Conservation (phyloP, 2,113 vertebrate genomes). For the Marmota monax region DNA sequence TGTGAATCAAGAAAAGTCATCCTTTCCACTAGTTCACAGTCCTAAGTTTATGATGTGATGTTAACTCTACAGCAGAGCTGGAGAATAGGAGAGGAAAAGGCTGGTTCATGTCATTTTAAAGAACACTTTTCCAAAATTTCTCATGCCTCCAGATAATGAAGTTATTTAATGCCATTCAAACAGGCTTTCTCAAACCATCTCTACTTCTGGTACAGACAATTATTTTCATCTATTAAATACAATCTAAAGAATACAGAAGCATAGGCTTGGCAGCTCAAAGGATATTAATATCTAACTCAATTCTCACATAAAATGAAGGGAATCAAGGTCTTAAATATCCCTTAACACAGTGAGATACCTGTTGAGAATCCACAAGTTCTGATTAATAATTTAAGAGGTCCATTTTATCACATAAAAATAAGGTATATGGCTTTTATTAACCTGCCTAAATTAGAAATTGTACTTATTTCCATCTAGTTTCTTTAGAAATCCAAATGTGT, state of each 20-base stretch:
- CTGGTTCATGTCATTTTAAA: background rate
- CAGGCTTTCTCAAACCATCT: background rate
- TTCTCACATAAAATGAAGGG: background rate
- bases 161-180: background rate
- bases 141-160: background rate
- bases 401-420: background rate
- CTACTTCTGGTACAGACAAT: background rate
- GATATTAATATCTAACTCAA: background rate
- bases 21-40: background rate
- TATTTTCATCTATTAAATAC: slow-evolving; percentile 29
- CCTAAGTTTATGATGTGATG: background rate
- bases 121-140: background rate
- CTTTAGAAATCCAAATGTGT: background rate
- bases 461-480: background rate
- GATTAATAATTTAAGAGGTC: background rate
- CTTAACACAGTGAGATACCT: background rate
- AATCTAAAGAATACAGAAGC: background rate
- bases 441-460: background rate
- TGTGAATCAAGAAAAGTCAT: background rate
- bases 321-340: background rate
- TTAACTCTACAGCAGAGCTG: background rate
- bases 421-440: background rate
- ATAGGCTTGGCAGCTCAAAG: background rate
- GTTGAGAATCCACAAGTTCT: background rate
- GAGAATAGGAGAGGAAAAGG: background rate